phyloP scores from a whole-genome alignment of 2,797 vertebrate genomes.

The Antrozous pallidus region DNA sequence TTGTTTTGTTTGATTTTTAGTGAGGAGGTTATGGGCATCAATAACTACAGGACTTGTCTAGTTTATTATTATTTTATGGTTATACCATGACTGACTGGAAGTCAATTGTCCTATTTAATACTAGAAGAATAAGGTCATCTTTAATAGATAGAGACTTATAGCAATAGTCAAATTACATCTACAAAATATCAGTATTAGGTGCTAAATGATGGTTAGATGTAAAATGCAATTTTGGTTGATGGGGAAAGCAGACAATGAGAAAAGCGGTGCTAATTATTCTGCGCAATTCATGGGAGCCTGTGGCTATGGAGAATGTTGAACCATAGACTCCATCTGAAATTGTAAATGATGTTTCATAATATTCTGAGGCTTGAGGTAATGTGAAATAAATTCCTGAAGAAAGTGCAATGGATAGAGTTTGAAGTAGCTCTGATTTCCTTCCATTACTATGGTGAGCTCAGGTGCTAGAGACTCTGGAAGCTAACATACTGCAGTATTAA shows the following conservation, averaged over 20 bases:
- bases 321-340: conserved; percentile 64
- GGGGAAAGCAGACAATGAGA: not conserved
- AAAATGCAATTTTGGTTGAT: not conserved
- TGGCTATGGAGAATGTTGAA: not conserved
- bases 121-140: not conserved
- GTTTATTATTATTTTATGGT: not conserved
- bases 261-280: conserved; percentile 43
- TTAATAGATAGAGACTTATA: not conserved
- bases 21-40: not conserved
- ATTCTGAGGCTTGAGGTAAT: conserved; percentile 55
- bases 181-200: not conserved
- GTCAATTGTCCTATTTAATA: not conserved
- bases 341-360: conserved; percentile 66
- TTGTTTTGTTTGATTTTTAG: not conserved
- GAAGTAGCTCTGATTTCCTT: not conserved
- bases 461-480: conserved; percentile 67
- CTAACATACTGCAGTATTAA: conserved; percentile 9
- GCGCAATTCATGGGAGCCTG: not conserved
- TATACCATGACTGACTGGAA: not conserved
- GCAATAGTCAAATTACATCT: not conserved
- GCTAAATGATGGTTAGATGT: not conserved
- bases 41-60: not conserved
- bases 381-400: conserved; percentile 62
- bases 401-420: fast-evolving
- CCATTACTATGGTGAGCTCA: conserved; percentile 76